Evolutionary conservation across 2,113 vertebrate species (phyloP), one percentile per base, ranked within the genome.

Genomic region (Dromaius novaehollandiae): DNA sequence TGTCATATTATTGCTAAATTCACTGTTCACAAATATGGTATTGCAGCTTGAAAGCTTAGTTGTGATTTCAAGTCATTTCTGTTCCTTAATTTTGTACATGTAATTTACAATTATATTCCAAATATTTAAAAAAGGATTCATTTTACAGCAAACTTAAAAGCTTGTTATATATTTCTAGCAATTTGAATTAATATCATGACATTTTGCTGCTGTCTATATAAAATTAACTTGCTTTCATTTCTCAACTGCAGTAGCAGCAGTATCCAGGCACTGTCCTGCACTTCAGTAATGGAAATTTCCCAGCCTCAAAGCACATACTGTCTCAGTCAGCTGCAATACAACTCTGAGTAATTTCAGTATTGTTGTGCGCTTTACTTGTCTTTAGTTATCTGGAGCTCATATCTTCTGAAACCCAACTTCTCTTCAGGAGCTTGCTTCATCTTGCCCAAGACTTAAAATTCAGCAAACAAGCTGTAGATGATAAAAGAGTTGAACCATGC

Each of bases 211-310:
- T 82, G 40, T 78, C 50, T 86, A 1, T 73, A 18, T 73, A 83
- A 90, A 95, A 95, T 84, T 64, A 71, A 94, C 71, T 88, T 60
- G 60, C 79, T 89, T 95, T 96, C 68, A n/a, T 91, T 97, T 97
- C 80, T 86, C 85, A 88, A 0, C 91, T 96, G 91, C 91, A 90
- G 91, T 32, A 88, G 93, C 95, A 90, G 95, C 89, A 86, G 89
- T 46, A 91, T 60, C 48, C 68, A 91, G 87, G 88, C 95, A 82
- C 82, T 78, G 93, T 93, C 94, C 91, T 94, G 91, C 88, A 71
- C 88, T 88, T 96, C 85, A 76, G 93, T 76, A 93, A 96, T 97
- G 96, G 96, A 97, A 97, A 97, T 97, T 97, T 95, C 96, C 96
- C 95, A 97, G 89, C 82, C 76, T 95, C 94, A 89, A 81, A 96